A percentile compares a stretch with the other conserved stretches of the same genome.
phyloP scores from a whole-genome alignment of 2,888 invertebrate species.

The Biston stratarius region DNA sequence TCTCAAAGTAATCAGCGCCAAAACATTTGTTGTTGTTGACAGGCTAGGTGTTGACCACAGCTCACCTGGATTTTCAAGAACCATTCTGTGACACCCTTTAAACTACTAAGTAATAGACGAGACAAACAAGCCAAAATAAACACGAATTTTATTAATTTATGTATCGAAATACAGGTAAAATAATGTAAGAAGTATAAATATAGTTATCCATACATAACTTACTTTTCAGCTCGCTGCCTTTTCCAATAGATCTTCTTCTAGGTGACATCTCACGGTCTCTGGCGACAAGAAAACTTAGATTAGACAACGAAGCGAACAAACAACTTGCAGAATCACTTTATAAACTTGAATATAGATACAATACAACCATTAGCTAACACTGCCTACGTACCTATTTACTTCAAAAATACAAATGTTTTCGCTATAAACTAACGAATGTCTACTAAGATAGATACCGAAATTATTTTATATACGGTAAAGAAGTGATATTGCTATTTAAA shows the following conservation, averaged over 20 bases:
- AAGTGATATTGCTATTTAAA: no score
- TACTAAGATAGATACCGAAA: no score
- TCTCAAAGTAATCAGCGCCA: no score
- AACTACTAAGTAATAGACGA: no score
- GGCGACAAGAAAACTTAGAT: conserved; percentile 86
- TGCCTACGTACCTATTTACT: neutral
- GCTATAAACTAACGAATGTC: no score
- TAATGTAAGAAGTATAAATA: conserved; percentile 9
- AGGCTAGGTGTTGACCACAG: no score
- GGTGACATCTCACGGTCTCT: conserved; percentile 90
- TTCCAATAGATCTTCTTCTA: conserved; percentile 81
- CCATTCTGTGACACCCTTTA: no score
- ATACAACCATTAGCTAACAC: conserved; percentile 19
- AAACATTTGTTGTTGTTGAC: no score
- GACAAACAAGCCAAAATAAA: no score
- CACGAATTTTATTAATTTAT: no score
- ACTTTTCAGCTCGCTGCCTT: conserved; percentile 82
- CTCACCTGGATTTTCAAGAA: no score
- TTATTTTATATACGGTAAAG: no score
- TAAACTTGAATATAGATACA: conserved; percentile 26
- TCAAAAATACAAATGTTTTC: neutral
- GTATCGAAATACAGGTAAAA: conserved; percentile 20
- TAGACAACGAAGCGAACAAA: conserved; percentile 46
- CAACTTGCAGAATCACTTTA: conserved; percentile 29
- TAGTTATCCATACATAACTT: conserved; percentile 58